Evolutionary conservation across 64 coral and sea anemone genomes (phyloP).

Genomic region (Anthopleura sola): DNA sequence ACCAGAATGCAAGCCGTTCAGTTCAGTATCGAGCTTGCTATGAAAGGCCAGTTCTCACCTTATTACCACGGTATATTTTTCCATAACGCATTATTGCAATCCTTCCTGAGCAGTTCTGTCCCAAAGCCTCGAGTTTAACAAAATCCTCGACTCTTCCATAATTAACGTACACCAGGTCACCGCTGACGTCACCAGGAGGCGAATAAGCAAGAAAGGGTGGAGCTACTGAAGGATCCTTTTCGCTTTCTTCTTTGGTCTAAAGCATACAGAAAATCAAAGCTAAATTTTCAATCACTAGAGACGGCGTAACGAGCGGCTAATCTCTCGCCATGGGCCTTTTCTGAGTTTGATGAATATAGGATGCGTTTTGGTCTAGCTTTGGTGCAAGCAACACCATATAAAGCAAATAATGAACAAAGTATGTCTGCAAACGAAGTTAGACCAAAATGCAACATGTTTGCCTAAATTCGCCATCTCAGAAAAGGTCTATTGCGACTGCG

Average conservation of each 20-base stretch:
- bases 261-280: neutral
- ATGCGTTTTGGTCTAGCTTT: too few species aligned
- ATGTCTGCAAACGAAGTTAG: too few species aligned
- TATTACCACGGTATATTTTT: conserved; percentile 63
- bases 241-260: conserved; percentile 72
- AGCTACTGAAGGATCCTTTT: conserved; percentile 58
- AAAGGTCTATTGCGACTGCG: too few species aligned
- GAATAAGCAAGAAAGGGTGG: conserved; percentile 61
- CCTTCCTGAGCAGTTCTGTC: conserved; percentile 30
- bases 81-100: conserved; percentile 72
- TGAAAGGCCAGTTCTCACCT: too few species aligned
- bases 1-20: too few species aligned
- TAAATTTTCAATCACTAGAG: too few species aligned
- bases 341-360: neutral
- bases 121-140: neutral
- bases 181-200: conserved; percentile 27
- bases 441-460: too few species aligned
- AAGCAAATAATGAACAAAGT: too few species aligned
- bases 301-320: too few species aligned
- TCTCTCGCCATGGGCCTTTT: neutral
- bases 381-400: too few species aligned
- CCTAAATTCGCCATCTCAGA: too few species aligned
- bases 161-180: conserved; percentile 55
- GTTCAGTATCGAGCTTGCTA: too few species aligned
- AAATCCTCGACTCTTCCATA: conserved; percentile 62